A percentile compares a stretch with the other conserved stretches of the same genome.
Conservation (phyloP, 1,140 invertebrate genomes). For the Tribolium madens region DNA sequence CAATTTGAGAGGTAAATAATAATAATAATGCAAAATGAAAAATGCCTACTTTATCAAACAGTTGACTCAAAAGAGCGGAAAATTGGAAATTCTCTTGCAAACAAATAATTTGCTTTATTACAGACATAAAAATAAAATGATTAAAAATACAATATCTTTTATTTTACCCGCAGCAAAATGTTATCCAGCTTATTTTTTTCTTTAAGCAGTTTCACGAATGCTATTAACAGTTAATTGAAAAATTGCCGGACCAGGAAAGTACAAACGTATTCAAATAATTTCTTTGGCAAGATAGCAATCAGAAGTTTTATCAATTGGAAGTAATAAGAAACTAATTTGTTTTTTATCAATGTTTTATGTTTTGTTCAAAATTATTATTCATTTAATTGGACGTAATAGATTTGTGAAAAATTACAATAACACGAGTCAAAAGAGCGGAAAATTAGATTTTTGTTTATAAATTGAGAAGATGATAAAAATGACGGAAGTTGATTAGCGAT, state of each 20-base stretch:
- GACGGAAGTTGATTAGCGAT: background rate
- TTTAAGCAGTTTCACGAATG: background rate
- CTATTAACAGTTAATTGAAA: background rate
- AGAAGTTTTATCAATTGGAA: background rate
- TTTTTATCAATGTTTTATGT: background rate
- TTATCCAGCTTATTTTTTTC: background rate
- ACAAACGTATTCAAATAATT: background rate
- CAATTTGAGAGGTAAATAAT: background rate
- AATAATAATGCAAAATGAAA: slow-evolving; percentile 22
- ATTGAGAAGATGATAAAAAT: background rate
- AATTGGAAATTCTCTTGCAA: slow-evolving; percentile 11
- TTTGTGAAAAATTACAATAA: background rate
- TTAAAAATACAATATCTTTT: background rate
- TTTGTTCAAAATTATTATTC: background rate
- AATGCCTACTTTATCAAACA: slow-evolving; percentile 2
- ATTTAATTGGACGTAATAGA: background rate
- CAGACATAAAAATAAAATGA: slow-evolving; percentile 4
- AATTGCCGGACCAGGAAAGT: background rate
- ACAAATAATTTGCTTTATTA: slow-evolving; percentile 17
- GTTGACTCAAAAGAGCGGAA: background rate
- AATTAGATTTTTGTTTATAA: background rate
- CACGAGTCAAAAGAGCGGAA: background rate
- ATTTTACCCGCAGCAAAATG: background rate
- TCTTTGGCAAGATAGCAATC: background rate
- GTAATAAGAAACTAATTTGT: background rate